These are phyloP conservation scores for Artibeus lituratus DNA, from an alignment of 2,797 vertebrate species.

Conservation along the genomic window DNA sequence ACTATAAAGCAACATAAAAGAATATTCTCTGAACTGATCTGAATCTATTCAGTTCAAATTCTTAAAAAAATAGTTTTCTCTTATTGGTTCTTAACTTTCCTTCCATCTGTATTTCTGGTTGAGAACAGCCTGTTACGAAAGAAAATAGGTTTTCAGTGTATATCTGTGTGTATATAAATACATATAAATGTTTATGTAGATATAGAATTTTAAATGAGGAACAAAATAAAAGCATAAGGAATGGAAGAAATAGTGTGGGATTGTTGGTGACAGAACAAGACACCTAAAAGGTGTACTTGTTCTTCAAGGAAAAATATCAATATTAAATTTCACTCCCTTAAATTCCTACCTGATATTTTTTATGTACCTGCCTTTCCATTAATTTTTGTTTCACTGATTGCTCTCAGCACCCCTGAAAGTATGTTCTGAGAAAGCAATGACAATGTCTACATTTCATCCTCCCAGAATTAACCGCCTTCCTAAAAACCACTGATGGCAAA, in stretches of 20 bases:
- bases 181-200: neutral
- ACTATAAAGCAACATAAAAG: neutral
- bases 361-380: neutral
- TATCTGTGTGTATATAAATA: neutral
- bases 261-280: neutral
- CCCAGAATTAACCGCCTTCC: neutral
- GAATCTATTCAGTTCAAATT: neutral
- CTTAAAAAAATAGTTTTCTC: neutral
- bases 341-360: neutral
- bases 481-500: neutral
- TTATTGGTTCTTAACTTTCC: neutral
- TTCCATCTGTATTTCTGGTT: neutral
- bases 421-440: neutral
- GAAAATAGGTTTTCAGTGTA: neutral
- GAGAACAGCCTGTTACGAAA: neutral
- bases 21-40: neutral
- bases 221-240: neutral
- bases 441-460: neutral
- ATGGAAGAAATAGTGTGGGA: neutral
- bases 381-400: neutral
- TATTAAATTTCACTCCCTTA: neutral
- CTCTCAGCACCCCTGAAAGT: neutral
- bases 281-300: neutral
- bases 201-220: neutral
- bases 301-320: neutral